Percentiles rank a stretch among this genome's conserved stretches.
These are phyloP conservation scores for Perizoma flavofasciatum DNA, from an alignment of 2,888 invertebrate species.

Conservation along the genomic window DNA sequence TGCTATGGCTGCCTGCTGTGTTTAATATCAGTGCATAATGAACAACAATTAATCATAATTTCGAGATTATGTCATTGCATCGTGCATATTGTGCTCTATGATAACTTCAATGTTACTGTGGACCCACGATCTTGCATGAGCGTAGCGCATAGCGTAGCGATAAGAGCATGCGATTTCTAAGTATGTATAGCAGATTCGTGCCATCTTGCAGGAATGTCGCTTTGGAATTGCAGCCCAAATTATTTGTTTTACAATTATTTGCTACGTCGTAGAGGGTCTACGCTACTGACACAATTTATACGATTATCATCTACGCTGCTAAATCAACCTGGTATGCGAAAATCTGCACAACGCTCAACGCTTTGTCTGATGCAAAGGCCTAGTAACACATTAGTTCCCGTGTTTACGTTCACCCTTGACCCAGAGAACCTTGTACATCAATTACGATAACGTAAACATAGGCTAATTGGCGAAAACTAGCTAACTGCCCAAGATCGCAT, in stretches of 20 bases:
- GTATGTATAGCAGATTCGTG: not conserved
- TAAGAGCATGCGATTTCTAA: not conserved
- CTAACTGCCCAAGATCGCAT: slow-evolving; percentile 35
- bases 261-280: slow-evolving; percentile 27
- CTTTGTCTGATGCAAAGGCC: slow-evolving; percentile 24
- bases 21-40: slow-evolving; percentile 37
- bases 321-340: too few species aligned
- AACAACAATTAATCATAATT: slow-evolving; percentile 51
- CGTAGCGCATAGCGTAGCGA: slow-evolving; percentile 10
- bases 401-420: slow-evolving; percentile 66
- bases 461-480: slow-evolving; percentile 48
- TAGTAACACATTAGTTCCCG: slow-evolving; percentile 60
- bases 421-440: slow-evolving; percentile 59
- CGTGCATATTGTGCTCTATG: slow-evolving; percentile 42
- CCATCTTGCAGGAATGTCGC: not conserved
- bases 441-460: slow-evolving; percentile 50
- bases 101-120: slow-evolving; percentile 31
- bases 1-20: slow-evolving; percentile 30
- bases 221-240: not conserved
- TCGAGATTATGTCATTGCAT: slow-evolving; percentile 53
- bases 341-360: slow-evolving; percentile 3
- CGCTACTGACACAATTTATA: not conserved
- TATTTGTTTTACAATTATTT: too few species aligned
- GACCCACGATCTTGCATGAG: slow-evolving; percentile 5
- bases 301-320: not conserved